Conservation (phyloP, 2,888 invertebrate genomes). For the Graphium colonna region DNA sequence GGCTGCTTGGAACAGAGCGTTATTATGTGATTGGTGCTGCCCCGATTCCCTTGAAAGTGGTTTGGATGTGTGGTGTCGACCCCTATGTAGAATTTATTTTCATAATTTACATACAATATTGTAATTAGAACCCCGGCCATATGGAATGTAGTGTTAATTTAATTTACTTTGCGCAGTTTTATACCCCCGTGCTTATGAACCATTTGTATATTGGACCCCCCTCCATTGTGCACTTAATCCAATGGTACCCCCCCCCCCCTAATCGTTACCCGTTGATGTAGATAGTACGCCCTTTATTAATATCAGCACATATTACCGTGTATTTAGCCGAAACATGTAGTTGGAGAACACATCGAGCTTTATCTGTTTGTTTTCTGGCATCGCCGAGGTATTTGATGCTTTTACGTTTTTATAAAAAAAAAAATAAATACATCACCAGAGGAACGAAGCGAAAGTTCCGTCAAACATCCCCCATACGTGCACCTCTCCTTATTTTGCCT, state of each 20-base stretch:
- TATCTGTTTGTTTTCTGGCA: slow-evolving; percentile 81
- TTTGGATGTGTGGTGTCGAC: slow-evolving; percentile 67
- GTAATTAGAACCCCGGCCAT: slow-evolving; percentile 55
- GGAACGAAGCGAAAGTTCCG: slow-evolving; percentile 41
- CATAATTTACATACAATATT: slow-evolving; percentile 42
- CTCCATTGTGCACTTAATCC: slow-evolving; percentile 31
- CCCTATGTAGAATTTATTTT: slow-evolving; percentile 51
- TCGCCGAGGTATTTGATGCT: slow-evolving; percentile 61
- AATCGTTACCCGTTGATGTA: slow-evolving; percentile 37
- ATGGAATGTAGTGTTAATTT: slow-evolving; percentile 50
- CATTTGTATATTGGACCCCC: slow-evolving; percentile 36
- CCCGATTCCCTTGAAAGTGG: slow-evolving; percentile 59
- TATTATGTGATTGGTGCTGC: slow-evolving; percentile 78
- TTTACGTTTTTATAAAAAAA: slow-evolving; percentile 53
- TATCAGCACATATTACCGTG: slow-evolving; percentile 45
- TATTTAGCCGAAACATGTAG: slow-evolving; percentile 44
- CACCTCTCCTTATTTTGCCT: slow-evolving; percentile 71
- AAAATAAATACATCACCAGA: too few relatives aligned
- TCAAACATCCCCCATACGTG: slow-evolving; percentile 53
- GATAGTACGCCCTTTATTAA: slow-evolving; percentile 40
- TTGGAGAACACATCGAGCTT: slow-evolving; percentile 59
- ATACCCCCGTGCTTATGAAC: slow-evolving; percentile 50
- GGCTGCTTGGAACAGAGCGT: slow-evolving; percentile 60
- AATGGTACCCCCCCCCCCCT: slow-evolving; percentile 12
- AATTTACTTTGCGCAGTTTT: slow-evolving; percentile 53